Conservation (phyloP, 2,113 vertebrate species). For the Pongo abelii region DNA sequence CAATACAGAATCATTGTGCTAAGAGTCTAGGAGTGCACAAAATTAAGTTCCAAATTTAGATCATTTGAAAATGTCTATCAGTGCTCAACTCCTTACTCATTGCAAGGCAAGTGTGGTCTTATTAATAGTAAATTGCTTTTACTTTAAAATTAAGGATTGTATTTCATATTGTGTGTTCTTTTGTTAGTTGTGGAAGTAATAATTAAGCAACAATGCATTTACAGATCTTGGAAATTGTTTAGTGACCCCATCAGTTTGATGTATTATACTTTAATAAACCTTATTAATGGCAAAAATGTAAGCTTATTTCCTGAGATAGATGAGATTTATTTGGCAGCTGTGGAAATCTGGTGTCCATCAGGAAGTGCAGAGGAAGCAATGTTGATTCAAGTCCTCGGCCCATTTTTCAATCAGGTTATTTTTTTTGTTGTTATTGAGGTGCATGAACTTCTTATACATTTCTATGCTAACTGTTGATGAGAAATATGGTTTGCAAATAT, state of each 20-base stretch:
- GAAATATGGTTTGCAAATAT: background rate
- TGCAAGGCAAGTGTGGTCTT: background rate
- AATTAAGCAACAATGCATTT: background rate
- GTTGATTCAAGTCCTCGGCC: background rate
- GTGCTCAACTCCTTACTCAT: background rate
- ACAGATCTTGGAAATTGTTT: background rate
- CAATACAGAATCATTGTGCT: background rate
- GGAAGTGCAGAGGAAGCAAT: conserved; percentile 30
- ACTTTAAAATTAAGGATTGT: background rate
- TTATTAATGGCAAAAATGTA: conserved; percentile 57
- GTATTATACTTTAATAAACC: background rate
- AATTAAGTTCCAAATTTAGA: background rate
- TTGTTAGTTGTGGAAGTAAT: background rate
- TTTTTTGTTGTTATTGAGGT: background rate
- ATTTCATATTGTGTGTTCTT: background rate
- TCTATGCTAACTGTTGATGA: background rate
- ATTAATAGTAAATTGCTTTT: background rate
- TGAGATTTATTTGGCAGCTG: background rate
- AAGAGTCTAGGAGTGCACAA: background rate
- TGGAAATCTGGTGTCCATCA: conserved; percentile 1
- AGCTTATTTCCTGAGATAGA: conserved; percentile 59
- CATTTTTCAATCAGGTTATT: background rate
- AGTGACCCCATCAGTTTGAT: background rate
- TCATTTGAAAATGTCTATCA: background rate
- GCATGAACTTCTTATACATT: background rate